Evolutionary conservation across 1,140 invertebrate species (phyloP).

Genomic region (Dendrolimus kikuchii): DNA sequence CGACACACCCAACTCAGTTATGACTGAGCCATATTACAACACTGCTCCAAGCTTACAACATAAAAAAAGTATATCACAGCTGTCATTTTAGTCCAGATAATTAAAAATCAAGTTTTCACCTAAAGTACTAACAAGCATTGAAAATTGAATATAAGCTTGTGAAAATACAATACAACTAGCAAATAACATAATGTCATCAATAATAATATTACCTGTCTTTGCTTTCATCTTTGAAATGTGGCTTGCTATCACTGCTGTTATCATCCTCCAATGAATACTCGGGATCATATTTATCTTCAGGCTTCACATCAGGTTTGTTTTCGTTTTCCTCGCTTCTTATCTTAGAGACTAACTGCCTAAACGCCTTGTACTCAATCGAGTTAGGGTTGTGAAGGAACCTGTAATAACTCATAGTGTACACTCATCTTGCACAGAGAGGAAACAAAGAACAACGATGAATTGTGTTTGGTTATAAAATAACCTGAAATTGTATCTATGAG

Average conservation of each 20-base stretch:
- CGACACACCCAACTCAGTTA: too few species aligned
- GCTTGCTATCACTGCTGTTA: conserved; percentile 45
- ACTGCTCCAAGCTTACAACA: too few species aligned
- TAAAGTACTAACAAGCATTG: too few species aligned
- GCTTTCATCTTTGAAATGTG: conserved; percentile 32
- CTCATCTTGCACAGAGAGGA: conserved; percentile 15
- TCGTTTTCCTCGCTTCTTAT: conserved; percentile 35
- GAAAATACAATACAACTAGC: too few species aligned
- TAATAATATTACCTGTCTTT: conserved; percentile 37
- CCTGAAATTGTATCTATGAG: conserved; percentile 29
- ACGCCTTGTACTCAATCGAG: conserved; percentile 64
- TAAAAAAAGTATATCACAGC: too few species aligned
- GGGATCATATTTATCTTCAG: conserved; percentile 68
- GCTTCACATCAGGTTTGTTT: conserved; percentile 49
- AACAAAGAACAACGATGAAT: conserved; percentile 26
- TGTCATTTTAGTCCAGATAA: too few species aligned
- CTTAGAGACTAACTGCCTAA: conserved; percentile 49
- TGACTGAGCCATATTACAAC: too few species aligned
- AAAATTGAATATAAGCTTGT: too few species aligned
- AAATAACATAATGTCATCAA: too few species aligned
- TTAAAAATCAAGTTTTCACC: too few species aligned
- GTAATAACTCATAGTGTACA: conserved; percentile 28
- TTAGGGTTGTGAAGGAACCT: conserved; percentile 67
- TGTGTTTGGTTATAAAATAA: conserved; percentile 28
- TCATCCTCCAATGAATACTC: conserved; percentile 67